These are phyloP conservation scores for Propsilocerus akamusi DNA, from an alignment of 1,140 invertebrate genomes.

Conservation along the genomic window DNA sequence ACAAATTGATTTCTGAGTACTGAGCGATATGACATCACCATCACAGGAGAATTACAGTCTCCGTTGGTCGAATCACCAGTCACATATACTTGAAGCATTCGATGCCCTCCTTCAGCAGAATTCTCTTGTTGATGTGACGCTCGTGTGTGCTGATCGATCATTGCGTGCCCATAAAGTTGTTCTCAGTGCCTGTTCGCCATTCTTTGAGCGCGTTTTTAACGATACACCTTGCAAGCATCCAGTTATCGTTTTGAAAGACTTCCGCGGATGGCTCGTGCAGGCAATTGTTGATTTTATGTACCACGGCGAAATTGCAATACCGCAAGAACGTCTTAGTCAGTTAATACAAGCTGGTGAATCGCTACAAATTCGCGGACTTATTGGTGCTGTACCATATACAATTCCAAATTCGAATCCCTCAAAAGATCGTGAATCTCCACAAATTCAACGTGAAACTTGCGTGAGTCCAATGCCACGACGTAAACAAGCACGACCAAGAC, in stretches of 20 bases:
- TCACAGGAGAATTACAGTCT: slow-evolving; percentile 68
- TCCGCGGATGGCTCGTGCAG: slow-evolving; percentile 66
- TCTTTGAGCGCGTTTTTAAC: slow-evolving; percentile 72
- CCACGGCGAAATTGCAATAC: slow-evolving; percentile 71
- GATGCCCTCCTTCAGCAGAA: slow-evolving; percentile 67
- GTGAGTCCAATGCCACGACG: slow-evolving; percentile 54
- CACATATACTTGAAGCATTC: slow-evolving; percentile 67
- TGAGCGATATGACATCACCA: slow-evolving; percentile 20
- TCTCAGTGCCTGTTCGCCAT: slow-evolving; percentile 75
- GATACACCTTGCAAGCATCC: slow-evolving; percentile 88
- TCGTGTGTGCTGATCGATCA: slow-evolving; percentile 66
- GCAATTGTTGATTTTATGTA: slow-evolving; percentile 87
- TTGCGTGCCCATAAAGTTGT: slow-evolving; percentile 79
- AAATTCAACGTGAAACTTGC: slow-evolving; percentile 27
- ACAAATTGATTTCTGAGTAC: not conserved
- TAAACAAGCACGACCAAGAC: slow-evolving; percentile 59
- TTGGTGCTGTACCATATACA: slow-evolving; percentile 25
- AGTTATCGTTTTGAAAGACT: slow-evolving; percentile 77
- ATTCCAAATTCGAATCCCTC: slow-evolving; percentile 11
- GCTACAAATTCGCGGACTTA: slow-evolving; percentile 59
- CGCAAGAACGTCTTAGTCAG: slow-evolving; percentile 58
- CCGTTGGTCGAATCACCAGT: slow-evolving; percentile 82
- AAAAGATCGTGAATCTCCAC: not conserved
- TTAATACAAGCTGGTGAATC: slow-evolving; percentile 73
- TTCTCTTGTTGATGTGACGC: slow-evolving; percentile 70